Evolutionary conservation across 2,797 vertebrate genomes (phyloP).

Genomic region (Clamator glandarius): DNA sequence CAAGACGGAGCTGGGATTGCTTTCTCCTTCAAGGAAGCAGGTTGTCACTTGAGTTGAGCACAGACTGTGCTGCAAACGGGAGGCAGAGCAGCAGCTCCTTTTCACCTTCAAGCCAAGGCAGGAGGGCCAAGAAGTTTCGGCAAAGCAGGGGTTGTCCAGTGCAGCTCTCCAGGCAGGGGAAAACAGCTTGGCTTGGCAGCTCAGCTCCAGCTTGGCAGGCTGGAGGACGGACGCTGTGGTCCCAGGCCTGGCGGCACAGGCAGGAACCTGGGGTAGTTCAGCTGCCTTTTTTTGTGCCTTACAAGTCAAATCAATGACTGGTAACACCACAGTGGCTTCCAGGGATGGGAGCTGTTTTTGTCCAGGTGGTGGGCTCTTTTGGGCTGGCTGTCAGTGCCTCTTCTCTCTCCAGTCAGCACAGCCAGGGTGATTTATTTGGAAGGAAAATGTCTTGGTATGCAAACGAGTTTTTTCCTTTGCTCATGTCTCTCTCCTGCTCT

Average conservation of each 20-base stretch:
- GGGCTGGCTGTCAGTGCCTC: background rate
- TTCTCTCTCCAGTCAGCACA: background rate
- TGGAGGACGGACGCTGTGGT: background rate
- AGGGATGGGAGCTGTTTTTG: background rate
- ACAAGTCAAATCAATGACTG: background rate
- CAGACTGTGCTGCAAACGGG: background rate
- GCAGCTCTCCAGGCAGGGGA: fast-evolving
- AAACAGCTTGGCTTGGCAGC: background rate
- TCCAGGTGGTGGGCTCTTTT: background rate
- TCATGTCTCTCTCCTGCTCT: background rate
- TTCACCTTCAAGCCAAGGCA: background rate
- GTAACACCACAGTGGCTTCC: background rate
- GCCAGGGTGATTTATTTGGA: background rate
- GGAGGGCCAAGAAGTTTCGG: fast-evolving
- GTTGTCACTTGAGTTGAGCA: background rate
- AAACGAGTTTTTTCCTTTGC: background rate
- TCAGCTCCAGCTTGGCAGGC: background rate
- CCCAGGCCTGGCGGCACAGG: background rate
- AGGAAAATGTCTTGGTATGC: background rate
- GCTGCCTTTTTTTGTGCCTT: background rate
- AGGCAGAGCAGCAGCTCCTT: background rate
- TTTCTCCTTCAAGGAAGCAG: background rate
- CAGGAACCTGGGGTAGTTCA: background rate
- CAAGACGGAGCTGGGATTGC: background rate
- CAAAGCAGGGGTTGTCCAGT: background rate